These are phyloP conservation scores for Psylliodes chrysocephalus DNA, from an alignment of 2,888 invertebrate genomes.

Conservation along the genomic window DNA sequence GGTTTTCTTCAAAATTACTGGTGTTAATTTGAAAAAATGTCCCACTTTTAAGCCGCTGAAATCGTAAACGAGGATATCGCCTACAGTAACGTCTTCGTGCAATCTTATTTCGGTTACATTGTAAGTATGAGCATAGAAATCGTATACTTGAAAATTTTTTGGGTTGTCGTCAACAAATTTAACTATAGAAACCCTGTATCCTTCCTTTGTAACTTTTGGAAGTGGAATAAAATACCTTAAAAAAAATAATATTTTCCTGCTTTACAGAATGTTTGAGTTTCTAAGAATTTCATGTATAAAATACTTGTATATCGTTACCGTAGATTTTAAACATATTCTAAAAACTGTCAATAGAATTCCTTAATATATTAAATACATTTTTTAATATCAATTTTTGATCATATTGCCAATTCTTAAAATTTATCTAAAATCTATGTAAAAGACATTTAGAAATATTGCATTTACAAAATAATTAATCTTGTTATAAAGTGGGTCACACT, in stretches of 20 bases:
- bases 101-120: slow-evolving; percentile 65
- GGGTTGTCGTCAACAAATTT: slow-evolving; percentile 53
- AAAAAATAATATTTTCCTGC: slow-evolving; percentile 7
- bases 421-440: too few species aligned
- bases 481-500: too few species aligned
- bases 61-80: slow-evolving; percentile 65
- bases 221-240: slow-evolving; percentile 64
- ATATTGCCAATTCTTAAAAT: too few species aligned
- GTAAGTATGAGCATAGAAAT: slow-evolving; percentile 61
- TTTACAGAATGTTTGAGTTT: too few species aligned
- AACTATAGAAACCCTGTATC: slow-evolving; percentile 64
- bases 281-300: too few species aligned
- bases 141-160: slow-evolving; percentile 57
- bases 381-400: too few species aligned
- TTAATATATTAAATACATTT: too few species aligned
- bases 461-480: too few species aligned
- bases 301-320: too few species aligned
- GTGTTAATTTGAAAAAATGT: slow-evolving; percentile 64
- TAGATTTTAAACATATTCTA: too few species aligned
- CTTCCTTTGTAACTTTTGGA: slow-evolving; percentile 64
- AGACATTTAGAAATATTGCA: too few species aligned
- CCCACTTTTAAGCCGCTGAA: slow-evolving; percentile 60
- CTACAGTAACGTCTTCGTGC: slow-evolving; percentile 63
- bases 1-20: slow-evolving; percentile 62
- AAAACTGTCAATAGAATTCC: too few species aligned